Percentiles rank a stretch among this genome's conserved stretches.
Evolutionary conservation across 92 coral and sea anemone genomes (phyloP).

Genomic region (Zoanthus gigantus): DNA sequence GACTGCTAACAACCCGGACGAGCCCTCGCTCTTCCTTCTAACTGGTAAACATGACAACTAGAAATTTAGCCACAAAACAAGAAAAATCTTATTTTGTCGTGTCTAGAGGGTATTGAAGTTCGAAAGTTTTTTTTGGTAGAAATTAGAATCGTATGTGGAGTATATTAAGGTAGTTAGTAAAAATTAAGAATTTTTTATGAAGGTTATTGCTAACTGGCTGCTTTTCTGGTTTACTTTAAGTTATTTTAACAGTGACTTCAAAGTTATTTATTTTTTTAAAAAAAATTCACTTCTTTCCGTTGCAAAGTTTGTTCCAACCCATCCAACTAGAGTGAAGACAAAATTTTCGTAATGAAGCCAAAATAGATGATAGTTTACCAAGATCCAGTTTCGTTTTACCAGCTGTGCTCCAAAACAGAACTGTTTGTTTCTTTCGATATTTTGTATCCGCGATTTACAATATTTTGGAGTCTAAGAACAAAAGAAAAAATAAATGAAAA

Average conservation of each 20-base stretch:
- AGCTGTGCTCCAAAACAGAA: too few relatives aligned
- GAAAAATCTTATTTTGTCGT: neutral
- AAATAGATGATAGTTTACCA: too few relatives aligned
- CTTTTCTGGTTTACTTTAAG: neutral
- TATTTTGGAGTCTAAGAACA: too few relatives aligned
- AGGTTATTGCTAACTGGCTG: neutral
- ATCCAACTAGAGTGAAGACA: neutral
- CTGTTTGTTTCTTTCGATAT: too few relatives aligned
- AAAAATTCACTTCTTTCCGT: neutral
- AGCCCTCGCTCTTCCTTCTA: constrained; percentile 84
- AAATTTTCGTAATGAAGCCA: neutral
- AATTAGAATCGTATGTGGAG: neutral
- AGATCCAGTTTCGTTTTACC: too few relatives aligned
- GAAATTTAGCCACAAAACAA: neutral
- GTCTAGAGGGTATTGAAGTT: neutral
- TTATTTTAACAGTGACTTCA: neutral
- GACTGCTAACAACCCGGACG: constrained; percentile 94
- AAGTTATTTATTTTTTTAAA: neutral
- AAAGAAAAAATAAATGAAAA: too few relatives aligned
- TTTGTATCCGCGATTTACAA: too few relatives aligned
- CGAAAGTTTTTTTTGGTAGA: neutral
- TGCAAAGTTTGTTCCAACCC: neutral
- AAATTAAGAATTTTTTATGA: neutral
- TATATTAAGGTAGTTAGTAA: neutral
- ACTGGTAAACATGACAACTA: constrained; percentile 93